phyloP scores from a whole-genome alignment of 2,113 vertebrate genomes.

The Saccopteryx leptura region DNA sequence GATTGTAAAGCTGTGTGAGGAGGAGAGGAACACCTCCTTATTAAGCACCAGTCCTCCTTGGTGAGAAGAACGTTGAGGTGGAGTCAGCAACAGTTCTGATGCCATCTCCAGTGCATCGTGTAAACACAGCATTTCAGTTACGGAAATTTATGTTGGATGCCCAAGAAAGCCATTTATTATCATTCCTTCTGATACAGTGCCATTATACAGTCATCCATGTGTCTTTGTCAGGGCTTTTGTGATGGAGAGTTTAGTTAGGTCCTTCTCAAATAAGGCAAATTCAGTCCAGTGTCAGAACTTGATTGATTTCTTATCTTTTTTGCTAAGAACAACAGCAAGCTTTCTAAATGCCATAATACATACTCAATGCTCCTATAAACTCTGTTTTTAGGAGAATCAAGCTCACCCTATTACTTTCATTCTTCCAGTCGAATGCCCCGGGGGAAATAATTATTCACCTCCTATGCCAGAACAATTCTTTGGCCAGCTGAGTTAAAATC shows the following conservation, averaged over 20 bases:
- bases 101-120: background rate
- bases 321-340: background rate
- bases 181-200: background rate
- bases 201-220: background rate
- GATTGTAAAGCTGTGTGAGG: background rate
- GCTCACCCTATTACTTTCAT: background rate
- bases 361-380: background rate
- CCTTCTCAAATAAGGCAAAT: background rate
- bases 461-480: background rate
- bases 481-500: slow-evolving; percentile 4
- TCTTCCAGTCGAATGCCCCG: background rate
- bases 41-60: background rate
- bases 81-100: background rate
- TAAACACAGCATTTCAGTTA: background rate
- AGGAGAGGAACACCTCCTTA: background rate
- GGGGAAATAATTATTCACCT: background rate
- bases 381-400: background rate
- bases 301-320: background rate
- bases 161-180: background rate
- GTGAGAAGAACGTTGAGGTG: background rate
- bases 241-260: background rate
- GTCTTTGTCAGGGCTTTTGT: background rate
- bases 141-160: background rate
- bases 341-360: background rate
- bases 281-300: background rate